Conservation (phyloP, 2,797 vertebrate species). For the Natrix natrix region DNA sequence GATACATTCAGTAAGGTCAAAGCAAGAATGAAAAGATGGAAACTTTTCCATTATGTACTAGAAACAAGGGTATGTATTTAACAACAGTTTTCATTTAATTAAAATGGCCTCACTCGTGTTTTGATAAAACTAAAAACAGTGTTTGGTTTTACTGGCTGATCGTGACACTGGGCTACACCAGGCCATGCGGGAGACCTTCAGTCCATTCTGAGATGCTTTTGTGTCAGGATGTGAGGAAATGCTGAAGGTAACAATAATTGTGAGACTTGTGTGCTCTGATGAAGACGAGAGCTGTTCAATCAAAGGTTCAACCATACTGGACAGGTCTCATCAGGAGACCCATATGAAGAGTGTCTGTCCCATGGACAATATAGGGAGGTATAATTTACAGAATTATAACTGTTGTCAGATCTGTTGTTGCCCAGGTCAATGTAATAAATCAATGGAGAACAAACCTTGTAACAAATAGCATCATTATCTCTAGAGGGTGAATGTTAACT, state of each 20-base stretch:
- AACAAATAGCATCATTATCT: not conserved
- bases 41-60: not conserved
- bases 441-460: not conserved
- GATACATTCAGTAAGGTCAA: not conserved
- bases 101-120: not conserved
- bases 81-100: not conserved
- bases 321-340: not conserved
- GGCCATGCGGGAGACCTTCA: accelerated
- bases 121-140: accelerated
- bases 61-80: not conserved
- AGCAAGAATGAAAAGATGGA: not conserved
- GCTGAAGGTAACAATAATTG: not conserved
- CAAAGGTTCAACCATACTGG: not conserved
- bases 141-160: not conserved
- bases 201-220: not conserved
- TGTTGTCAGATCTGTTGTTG: not conserved
- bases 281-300: not conserved
- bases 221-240: not conserved
- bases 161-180: not conserved
- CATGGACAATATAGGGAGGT: not conserved
- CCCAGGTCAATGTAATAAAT: not conserved
- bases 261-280: not conserved
- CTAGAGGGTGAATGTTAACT: not conserved
- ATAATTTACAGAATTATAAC: not conserved
- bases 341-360: not conserved